These are phyloP conservation scores for Kryptopterus vitreolus DNA, from an alignment of 2,797 vertebrate genomes.

Conservation along the genomic window DNA sequence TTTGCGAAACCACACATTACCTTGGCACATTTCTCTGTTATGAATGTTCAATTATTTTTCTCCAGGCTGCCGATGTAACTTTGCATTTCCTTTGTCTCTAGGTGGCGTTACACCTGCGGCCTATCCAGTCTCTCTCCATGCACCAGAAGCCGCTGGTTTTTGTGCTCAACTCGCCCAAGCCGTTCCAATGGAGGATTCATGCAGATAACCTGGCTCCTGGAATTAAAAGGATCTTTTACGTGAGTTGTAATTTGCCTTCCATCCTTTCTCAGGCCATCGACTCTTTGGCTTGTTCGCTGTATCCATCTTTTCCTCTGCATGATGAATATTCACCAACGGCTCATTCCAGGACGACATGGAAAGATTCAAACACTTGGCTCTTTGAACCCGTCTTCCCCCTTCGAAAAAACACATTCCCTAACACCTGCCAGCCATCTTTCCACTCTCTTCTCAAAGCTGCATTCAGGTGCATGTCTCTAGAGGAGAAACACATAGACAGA, in stretches of 20 bases:
- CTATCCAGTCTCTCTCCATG: slow-evolving; percentile 85
- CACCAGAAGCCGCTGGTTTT: slow-evolving; percentile 92
- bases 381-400: slow-evolving; percentile 33
- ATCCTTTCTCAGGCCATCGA: background rate
- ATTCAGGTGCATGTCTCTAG: slow-evolving; percentile 49
- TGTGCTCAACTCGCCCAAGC: slow-evolving; percentile 87
- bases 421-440: slow-evolving; percentile 40
- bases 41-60: background rate
- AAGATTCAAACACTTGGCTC: slow-evolving; percentile 43
- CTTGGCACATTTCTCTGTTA: slow-evolving; percentile 8
- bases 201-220: slow-evolving; percentile 83
- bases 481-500: slow-evolving; percentile 39
- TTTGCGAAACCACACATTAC: background rate
- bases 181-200: slow-evolving; percentile 87
- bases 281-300: slow-evolving; percentile 14
- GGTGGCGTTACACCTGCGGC: slow-evolving; percentile 89
- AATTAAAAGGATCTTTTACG: slow-evolving; percentile 85
- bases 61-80: background rate
- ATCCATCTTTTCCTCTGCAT: slow-evolving; percentile 10
- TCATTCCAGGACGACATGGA: slow-evolving; percentile 32
- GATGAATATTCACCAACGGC: slow-evolving; percentile 38
- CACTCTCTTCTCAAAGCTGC: slow-evolving; percentile 42
- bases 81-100: slow-evolving; percentile 58
- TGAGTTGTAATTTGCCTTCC: slow-evolving; percentile 71
- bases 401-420: slow-evolving; percentile 28